These are phyloP conservation scores for Squalus acanthias DNA, from an alignment of 2,797 vertebrate species.

Conservation along the genomic window DNA sequence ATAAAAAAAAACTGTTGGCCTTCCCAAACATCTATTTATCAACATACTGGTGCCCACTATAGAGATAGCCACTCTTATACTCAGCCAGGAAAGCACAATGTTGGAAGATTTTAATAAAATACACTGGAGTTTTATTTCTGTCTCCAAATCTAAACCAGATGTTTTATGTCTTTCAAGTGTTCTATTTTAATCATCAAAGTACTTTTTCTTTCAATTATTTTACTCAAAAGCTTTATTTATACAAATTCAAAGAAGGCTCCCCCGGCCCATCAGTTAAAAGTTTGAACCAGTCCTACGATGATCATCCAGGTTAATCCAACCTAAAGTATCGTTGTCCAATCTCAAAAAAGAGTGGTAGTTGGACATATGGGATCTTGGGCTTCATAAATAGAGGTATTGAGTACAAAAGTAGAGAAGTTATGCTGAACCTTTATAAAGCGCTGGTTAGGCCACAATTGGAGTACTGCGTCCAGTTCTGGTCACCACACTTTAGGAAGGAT, in stretches of 20 bases:
- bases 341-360: not conserved
- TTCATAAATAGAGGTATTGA: too few relatives aligned
- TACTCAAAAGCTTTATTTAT: not conserved
- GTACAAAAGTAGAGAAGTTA: too few relatives aligned
- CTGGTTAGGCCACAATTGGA: too few relatives aligned
- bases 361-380: not conserved
- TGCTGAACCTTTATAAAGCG: too few relatives aligned
- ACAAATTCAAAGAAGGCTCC: not conserved
- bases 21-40: not conserved
- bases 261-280: not conserved
- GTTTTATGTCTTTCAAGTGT: not conserved
- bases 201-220: not conserved
- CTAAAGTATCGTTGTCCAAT: too few relatives aligned
- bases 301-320: not conserved
- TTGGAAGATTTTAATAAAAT: not conserved
- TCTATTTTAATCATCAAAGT: not conserved
- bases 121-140: not conserved
- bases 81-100: not conserved
- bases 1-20: not conserved
- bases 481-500: too few relatives aligned
- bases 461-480: too few relatives aligned
- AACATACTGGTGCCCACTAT: not conserved
- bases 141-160: not conserved
- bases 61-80: not conserved
- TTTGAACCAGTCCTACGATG: not conserved